Conservation (phyloP, 2,888 invertebrate genomes). For the Portevinia maculata region DNA sequence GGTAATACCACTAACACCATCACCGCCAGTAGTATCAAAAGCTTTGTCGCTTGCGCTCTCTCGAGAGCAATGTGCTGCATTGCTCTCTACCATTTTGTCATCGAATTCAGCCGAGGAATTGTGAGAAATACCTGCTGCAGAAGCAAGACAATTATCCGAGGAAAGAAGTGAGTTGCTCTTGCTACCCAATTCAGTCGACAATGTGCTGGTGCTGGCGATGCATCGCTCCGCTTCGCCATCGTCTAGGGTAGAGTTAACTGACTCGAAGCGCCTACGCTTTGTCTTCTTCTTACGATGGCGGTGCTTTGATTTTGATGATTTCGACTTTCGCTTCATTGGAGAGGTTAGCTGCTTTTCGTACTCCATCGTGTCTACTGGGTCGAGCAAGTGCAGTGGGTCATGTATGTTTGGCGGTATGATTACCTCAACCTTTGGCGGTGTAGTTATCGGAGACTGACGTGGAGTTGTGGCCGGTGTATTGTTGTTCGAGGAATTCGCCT, state of each 20-base stretch:
- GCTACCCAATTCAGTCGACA: constrained; percentile 66
- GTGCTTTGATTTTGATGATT: constrained; percentile 83
- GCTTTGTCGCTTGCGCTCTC: constrained; percentile 48
- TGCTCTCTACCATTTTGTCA: constrained; percentile 51
- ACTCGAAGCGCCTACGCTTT: constrained; percentile 80
- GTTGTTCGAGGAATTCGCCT: constrained; percentile 88
- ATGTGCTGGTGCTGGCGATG: constrained; percentile 76
- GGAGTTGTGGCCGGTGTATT: constrained; percentile 95
- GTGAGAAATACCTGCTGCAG: constrained; percentile 39
- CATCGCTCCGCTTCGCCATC: constrained; percentile 82
- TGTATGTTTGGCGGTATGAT: constrained; percentile 96
- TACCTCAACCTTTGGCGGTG: constrained; percentile 90
- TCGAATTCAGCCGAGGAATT: constrained; percentile 66
- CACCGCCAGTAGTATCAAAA: constrained; percentile 18
- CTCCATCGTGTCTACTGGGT: constrained; percentile 91
- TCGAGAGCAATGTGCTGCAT: constrained; percentile 37
- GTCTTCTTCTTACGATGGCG: constrained; percentile 87
- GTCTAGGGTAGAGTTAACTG: constrained; percentile 79
- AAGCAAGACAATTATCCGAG: constrained; percentile 40
- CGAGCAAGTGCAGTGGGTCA: constrained; percentile 94
- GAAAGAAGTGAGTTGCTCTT: constrained; percentile 31
- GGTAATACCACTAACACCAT: constrained; percentile 32
- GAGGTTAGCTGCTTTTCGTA: constrained; percentile 91
- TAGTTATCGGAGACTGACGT: constrained; percentile 85
- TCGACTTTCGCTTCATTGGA: constrained; percentile 84